Evolutionary conservation across 2,888 invertebrate species (phyloP), one percentile per base, ranked within the genome.

Genomic region (Melolontha melolontha): DNA sequence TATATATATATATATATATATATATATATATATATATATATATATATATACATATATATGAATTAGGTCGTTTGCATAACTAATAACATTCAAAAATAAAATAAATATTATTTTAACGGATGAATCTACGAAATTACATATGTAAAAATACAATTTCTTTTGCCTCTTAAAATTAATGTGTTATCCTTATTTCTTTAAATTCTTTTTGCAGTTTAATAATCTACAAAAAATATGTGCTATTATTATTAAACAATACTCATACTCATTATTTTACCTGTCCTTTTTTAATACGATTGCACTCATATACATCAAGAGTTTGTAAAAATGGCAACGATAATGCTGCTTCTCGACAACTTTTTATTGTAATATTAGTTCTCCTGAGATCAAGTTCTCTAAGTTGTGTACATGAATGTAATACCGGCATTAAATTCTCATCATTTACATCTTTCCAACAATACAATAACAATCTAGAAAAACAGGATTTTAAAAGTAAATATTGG

Each of bases 391-490:
- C 71, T 66, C 73, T 75, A 27, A 79, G 66, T 68, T 77, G 74
- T 5, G 74, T 76, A 57, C 77, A 77, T 72, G 75, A 74, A 57
- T 77, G 77, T 68, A 79, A 67, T 27, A 78, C 74, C 11, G 77
- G 77, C 70, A 76, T 72, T 39, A 79, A 68, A 69, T 77, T 76
- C 16, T 77, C 77, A 67, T 79, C 79, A 62, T 75, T 78, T 51
- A 79, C 74, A 67, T 76, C 77, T 59, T 76, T 78, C 78, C 79
- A 78, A 34, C 78, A 77, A 62, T 76, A 75, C 52, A 79, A 75
- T 49, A 71, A 70, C 17, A 79, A 72, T 57, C 78, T 78, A 52
- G 16, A 74, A 73, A 50, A 41, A 51, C 41, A 11, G 50, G 54
- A 14, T 39, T 54, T 44, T 34, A 10, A 55, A 17, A 40, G 63